A percentile compares a stretch with the other conserved stretches of the same genome.
Evolutionary conservation across 2,797 vertebrate genomes (phyloP).

Genomic region (Otus scops): DNA sequence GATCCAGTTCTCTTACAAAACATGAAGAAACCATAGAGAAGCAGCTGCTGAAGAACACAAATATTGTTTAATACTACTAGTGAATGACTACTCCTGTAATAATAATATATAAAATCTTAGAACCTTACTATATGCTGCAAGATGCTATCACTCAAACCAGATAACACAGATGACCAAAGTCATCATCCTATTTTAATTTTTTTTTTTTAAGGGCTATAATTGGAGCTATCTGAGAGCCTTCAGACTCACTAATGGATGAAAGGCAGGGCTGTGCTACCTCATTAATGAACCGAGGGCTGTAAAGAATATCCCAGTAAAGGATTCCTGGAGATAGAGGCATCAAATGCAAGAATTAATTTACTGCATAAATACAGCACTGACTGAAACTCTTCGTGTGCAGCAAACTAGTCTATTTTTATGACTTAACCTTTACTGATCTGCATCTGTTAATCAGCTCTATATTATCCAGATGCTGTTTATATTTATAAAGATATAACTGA

Average conservation of each 20-base stretch:
- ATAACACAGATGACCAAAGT: neutral
- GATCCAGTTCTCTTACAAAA: neutral
- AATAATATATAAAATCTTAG: neutral
- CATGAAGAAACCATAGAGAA: neutral
- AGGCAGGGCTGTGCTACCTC: neutral
- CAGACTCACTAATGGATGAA: neutral
- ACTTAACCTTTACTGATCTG: neutral
- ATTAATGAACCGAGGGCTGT: neutral
- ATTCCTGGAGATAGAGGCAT: neutral
- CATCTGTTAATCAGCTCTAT: neutral
- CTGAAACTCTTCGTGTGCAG: neutral
- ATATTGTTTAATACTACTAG: neutral
- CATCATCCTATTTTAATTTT: neutral
- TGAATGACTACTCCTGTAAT: neutral
- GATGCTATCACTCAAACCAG: neutral
- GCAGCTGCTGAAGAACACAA: neutral
- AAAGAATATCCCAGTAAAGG: neutral
- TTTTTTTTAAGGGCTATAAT: neutral
- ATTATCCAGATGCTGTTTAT: neutral
- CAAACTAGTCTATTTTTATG: slow-evolving; percentile 4
- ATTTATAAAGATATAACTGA: neutral
- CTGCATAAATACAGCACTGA: neutral
- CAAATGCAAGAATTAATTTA: neutral
- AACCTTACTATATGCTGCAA: neutral
- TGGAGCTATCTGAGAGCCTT: neutral